Percentiles rank a stretch among this genome's conserved stretches.
phyloP scores from a whole-genome alignment of 2,888 invertebrate species.

The Morpho achilles region DNA sequence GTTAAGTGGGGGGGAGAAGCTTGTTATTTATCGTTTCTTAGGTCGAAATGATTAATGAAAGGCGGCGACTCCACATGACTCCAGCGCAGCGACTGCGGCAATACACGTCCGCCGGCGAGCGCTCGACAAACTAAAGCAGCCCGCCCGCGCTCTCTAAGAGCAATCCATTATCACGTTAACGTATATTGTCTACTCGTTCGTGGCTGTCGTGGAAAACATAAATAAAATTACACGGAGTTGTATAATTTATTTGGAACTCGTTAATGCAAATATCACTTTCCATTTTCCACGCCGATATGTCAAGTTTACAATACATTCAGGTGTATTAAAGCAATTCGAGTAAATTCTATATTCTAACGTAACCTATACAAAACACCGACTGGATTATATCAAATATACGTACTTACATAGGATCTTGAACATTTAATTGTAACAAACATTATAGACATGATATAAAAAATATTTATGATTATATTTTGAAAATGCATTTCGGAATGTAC shows the following conservation, averaged over 20 bases:
- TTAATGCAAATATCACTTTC: conserved; percentile 36
- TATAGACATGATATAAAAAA: conserved; percentile 8
- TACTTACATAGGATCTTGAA: neutral
- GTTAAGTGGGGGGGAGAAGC: conserved; percentile 8
- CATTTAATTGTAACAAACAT: conserved; percentile 1
- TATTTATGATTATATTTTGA: neutral
- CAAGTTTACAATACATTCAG: conserved; percentile 7
- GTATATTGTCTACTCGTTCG: conserved; percentile 8
- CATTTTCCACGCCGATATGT: conserved; percentile 53
- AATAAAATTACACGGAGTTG: conserved; percentile 50
- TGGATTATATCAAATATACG: conserved; percentile 9
- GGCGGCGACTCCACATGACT: conserved; percentile 8
- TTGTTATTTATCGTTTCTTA: conserved; percentile 6
- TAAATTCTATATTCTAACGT: neutral
- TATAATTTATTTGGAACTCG: conserved; percentile 48
- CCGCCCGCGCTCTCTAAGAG: conserved; percentile 38
- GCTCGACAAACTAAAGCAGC: neutral
- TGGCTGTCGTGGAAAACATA: conserved; percentile 61
- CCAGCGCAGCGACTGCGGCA: conserved; percentile 20
- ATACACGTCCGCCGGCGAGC: conserved; percentile 21
- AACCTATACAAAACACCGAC: conserved; percentile 15
- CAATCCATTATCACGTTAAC: conserved; percentile 3
- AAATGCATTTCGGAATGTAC: conserved; percentile 15
- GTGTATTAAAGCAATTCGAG: neutral
- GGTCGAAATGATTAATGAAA: conserved; percentile 1